phyloP scores from a whole-genome alignment of 1,140 invertebrate genomes.

The Paracyclopina nana region DNA sequence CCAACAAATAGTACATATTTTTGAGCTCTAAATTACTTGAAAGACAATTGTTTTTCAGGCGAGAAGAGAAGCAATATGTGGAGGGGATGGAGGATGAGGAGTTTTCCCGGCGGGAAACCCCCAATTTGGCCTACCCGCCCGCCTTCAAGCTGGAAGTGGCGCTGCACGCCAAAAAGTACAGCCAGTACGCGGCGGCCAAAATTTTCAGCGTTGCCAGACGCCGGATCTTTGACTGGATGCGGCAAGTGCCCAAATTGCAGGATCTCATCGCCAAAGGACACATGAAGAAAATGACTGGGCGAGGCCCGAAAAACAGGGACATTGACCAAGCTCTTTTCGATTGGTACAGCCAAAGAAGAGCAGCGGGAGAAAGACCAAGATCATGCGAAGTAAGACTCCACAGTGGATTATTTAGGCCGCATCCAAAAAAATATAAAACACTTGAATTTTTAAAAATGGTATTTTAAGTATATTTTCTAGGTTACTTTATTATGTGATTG shows the following conservation, averaged over 20 bases:
- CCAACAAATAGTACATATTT: too few relatives aligned
- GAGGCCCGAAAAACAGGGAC: conserved; percentile 13
- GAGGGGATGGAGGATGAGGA: conserved; percentile 4
- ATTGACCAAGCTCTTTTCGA: conserved; percentile 9
- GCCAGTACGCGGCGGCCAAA: conserved; percentile 13
- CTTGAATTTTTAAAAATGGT: too few relatives aligned
- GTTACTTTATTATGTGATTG: too few relatives aligned
- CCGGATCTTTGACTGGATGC: conserved; percentile 15
- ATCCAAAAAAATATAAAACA: too few relatives aligned
- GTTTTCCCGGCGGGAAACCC: neutral
- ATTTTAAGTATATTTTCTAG: too few relatives aligned
- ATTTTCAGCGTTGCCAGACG: conserved; percentile 12
- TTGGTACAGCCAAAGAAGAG: conserved; percentile 1
- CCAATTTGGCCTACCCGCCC: conserved; percentile 13
- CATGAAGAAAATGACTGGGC: conserved; percentile 13
- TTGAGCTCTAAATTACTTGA: too few relatives aligned
- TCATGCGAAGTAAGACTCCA: too few relatives aligned
- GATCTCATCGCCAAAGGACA: neutral
- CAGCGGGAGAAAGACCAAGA: neutral
- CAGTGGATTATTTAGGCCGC: too few relatives aligned
- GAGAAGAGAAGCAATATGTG: conserved; percentile 6
- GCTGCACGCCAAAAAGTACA: conserved; percentile 2
- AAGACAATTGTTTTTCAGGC: neutral
- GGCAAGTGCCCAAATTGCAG: conserved; percentile 3
- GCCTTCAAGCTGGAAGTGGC: conserved; percentile 15